Base-by-base conservation (phyloP, 1,140 invertebrate species). In the Kradibia gibbosae region DNA sequence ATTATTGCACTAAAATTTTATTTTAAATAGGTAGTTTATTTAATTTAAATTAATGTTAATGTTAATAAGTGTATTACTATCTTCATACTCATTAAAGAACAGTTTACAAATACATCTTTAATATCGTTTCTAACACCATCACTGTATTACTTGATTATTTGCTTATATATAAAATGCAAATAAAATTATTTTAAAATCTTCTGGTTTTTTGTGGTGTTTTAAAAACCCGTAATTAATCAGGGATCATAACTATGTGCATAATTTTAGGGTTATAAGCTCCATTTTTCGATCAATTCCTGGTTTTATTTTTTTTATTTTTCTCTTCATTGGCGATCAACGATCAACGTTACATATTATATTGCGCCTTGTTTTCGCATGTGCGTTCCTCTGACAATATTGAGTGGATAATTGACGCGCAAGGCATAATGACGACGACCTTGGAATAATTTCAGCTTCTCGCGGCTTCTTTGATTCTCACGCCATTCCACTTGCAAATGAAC, bases 381-480 rank as follows among this genome's bases (percentile, higher is more conserved):
- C 48, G 39, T 60, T 28, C 67, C 11, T 65, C 80, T 79, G 79
- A 83, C 65, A 80, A 85, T 84, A 88, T 85, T 82, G 85, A 88
- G 86, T 87, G 86, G 85, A 86, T 86, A 86, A 89, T 89, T 88
- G 87, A 83, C 75, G 79, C 82, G 31, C 79, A 31, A 25, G 78
- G 70, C 85, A 86, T 89, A 89, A 90, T 89, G 86, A 89, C 88
- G 86, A 86, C 87, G 55, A 82, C 86, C 86, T 84, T 85, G 80
- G 84, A 88, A 89, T 87, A 89, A 90, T 89, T 89, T 87, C 78
- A 77, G 81, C 82, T 83, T 28, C 8, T 34, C 83, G 88, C 88
- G 85, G 87, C 84, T 86, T 88, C 88, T 89, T 89, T 89, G 85
- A 89, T 67, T 89, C 88, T 88, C 89, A 89, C 88, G 88, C 88